Percentiles rank a stretch among this genome's conserved stretches.
Evolutionary conservation across 2,797 vertebrate species (phyloP).

Genomic region (Pagetopsis macropterus): DNA sequence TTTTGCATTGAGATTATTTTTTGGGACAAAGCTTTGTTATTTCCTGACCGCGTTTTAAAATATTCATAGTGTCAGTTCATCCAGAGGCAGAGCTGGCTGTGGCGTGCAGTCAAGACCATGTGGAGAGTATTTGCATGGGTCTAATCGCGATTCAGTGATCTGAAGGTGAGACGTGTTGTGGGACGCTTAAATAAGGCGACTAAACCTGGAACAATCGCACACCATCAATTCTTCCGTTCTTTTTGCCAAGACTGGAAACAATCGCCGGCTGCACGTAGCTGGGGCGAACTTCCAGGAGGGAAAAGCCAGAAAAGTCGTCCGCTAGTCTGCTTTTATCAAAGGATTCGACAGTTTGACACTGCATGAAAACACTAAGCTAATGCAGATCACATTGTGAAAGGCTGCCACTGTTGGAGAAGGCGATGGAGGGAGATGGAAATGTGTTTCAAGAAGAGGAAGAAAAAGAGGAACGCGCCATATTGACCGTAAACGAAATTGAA

Average conservation of each 20-base stretch:
- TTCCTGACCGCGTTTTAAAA: conserved; percentile 51
- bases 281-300: conserved; percentile 66
- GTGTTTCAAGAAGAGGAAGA: conserved; percentile 26
- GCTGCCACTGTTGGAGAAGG: conserved; percentile 13
- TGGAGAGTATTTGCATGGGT: conserved; percentile 43
- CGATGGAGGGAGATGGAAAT: conserved; percentile 37
- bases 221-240: conserved; percentile 78
- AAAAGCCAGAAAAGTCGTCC: conserved; percentile 68
- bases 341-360: conserved; percentile 68
- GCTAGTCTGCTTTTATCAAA: conserved; percentile 62
- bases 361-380: conserved; percentile 63
- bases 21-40: conserved; percentile 31
- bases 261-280: conserved; percentile 58
- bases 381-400: conserved; percentile 49
- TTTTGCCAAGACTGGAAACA: conserved; percentile 69
- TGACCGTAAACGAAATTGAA: conserved; percentile 40
- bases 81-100: conserved; percentile 59
- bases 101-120: conserved; percentile 47
- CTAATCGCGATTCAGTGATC: conserved; percentile 56
- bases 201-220: conserved; percentile 69
- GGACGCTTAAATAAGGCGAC: conserved; percentile 53
- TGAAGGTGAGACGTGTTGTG: conserved; percentile 75
- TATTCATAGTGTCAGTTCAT: conserved; percentile 60
- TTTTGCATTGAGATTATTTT: conserved; percentile 35
- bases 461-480: conserved; percentile 23